A percentile compares a stretch with the other conserved stretches of the same genome.
Conservation (phyloP, 1,140 invertebrate species). For the Nebria ingens region DNA sequence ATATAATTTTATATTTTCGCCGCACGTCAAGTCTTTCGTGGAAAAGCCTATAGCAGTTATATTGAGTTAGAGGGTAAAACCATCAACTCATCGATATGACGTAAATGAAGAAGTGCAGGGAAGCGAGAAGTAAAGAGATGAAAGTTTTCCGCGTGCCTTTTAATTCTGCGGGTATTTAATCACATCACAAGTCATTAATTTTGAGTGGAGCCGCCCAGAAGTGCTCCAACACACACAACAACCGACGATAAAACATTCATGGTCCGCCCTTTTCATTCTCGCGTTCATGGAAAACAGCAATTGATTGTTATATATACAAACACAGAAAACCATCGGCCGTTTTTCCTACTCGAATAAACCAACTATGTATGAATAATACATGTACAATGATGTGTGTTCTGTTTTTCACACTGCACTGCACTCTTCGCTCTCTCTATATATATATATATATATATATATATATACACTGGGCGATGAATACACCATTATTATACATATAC, state of each 20-base stretch:
- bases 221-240: constrained; percentile 1
- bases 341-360: constrained; percentile 6
- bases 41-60: no score
- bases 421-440: no score
- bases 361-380: constrained; percentile 9
- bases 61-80: no score
- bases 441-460: no score
- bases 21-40: no score
- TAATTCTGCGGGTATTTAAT: constrained; percentile 5
- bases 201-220: constrained; percentile 5
- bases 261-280: constrained; percentile 6
- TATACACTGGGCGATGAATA: no score
- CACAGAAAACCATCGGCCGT: background rate
- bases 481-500: no score
- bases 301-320: constrained; percentile 7
- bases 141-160: background rate
- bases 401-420: background rate
- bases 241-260: background rate
- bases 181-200: constrained; percentile 9
- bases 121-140: no score
- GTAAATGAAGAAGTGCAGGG: no score
- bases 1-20: no score
- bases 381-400: background rate
- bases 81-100: no score
- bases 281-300: constrained; percentile 1